A percentile compares a stretch with the other conserved stretches of the same genome.
These are phyloP conservation scores for Reticulitermes lucifugus DNA, from an alignment of 2,888 invertebrate genomes.

Conservation along the genomic window DNA sequence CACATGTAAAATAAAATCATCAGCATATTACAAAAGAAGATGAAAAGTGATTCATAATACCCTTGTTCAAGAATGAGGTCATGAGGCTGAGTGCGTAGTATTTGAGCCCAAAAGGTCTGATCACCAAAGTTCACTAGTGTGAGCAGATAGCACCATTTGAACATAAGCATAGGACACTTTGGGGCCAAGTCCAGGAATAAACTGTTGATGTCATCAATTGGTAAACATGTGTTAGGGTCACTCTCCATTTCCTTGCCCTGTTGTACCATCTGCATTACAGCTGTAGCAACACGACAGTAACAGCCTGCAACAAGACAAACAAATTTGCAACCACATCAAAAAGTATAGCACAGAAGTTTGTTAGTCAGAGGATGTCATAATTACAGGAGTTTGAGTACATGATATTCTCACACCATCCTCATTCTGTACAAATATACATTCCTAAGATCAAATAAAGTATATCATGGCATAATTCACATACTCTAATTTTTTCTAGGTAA, in stretches of 20 bases:
- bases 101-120: slow-evolving; percentile 76
- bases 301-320: slow-evolving; percentile 61
- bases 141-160: slow-evolving; percentile 84
- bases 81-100: slow-evolving; percentile 63
- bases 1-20: too few relatives aligned
- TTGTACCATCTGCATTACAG: slow-evolving; percentile 67
- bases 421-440: not conserved
- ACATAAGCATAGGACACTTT: slow-evolving; percentile 74
- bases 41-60: not conserved
- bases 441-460: too few relatives aligned
- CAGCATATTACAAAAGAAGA: too few relatives aligned
- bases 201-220: slow-evolving; percentile 68
- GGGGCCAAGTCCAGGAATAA: slow-evolving; percentile 69
- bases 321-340: too few relatives aligned
- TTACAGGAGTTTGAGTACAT: too few relatives aligned
- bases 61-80: slow-evolving; percentile 44
- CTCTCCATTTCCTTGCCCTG: slow-evolving; percentile 64
- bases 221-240: slow-evolving; percentile 60
- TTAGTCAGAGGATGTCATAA: not conserved
- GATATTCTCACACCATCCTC: not conserved
- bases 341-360: too few relatives aligned
- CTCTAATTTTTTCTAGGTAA: too few relatives aligned
- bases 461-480: too few relatives aligned
- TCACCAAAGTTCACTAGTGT: slow-evolving; percentile 79
- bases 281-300: slow-evolving; percentile 69